Conservation (phyloP, 2,113 vertebrate genomes). For the Formicarius rufipectus region DNA sequence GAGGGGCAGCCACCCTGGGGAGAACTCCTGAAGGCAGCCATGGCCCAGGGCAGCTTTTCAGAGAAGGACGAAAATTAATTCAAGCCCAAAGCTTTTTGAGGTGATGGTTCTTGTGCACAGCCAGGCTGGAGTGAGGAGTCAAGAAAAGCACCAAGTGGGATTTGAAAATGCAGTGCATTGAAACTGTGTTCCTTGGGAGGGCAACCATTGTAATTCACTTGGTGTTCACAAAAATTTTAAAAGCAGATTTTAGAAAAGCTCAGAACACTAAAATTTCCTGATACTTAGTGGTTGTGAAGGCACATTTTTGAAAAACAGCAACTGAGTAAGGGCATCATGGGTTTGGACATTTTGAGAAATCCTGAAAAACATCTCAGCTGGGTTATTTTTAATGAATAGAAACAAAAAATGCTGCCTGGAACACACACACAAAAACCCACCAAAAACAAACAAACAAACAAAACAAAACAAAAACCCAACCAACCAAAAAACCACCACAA, state of each 20-base stretch:
- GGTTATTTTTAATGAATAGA: too few species aligned
- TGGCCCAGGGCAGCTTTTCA: neutral
- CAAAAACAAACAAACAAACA: too few species aligned
- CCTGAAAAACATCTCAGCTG: neutral
- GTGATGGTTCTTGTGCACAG: neutral
- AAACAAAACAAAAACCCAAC: too few species aligned
- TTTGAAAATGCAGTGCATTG: accelerated
- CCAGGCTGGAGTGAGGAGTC: neutral
- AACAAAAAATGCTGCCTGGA: neutral
- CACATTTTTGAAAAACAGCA: neutral
- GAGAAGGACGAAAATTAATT: neutral
- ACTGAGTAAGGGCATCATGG: neutral
- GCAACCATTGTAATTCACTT: neutral
- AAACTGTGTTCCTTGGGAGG: neutral
- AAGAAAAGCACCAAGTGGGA: neutral
- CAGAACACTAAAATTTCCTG: neutral
- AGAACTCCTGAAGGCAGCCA: neutral
- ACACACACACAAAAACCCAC: accelerated
- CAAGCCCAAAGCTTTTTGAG: neutral
- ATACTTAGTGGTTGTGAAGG: neutral
- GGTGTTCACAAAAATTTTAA: neutral
- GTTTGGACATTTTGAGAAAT: neutral
- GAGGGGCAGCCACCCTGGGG: neutral
- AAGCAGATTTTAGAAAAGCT: neutral
- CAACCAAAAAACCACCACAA: too few species aligned